A percentile compares a stretch with the other conserved stretches of the same genome.
phyloP scores from a whole-genome alignment of 1,140 invertebrate species.

The Hestina assimilis region DNA sequence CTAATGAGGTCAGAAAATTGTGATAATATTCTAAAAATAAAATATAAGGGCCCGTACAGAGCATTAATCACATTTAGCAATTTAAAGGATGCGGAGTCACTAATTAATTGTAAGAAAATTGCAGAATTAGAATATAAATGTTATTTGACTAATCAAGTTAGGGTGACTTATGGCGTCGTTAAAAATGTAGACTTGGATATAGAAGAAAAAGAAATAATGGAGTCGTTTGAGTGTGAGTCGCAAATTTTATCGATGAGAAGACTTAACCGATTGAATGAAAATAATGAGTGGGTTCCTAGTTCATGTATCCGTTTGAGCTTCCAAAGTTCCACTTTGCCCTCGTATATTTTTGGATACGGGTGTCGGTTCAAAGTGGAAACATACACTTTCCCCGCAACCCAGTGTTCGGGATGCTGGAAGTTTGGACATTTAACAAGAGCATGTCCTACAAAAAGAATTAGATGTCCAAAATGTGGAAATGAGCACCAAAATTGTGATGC shows the following conservation, averaged over 20 bases:
- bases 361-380: constrained; percentile 26
- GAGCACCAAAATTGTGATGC: constrained; percentile 27
- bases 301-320: too few species aligned
- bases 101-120: constrained; percentile 25
- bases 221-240: constrained; percentile 11
- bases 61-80: constrained; percentile 25
- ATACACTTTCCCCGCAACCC: constrained; percentile 26
- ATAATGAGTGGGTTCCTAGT: too few species aligned
- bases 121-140: constrained; percentile 24
- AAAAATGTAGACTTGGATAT: constrained; percentile 29
- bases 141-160: constrained; percentile 17
- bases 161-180: constrained; percentile 24
- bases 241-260: too few species aligned
- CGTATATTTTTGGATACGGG: too few species aligned
- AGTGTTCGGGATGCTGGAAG: constrained; percentile 27
- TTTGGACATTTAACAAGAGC: constrained; percentile 14
- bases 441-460: constrained; percentile 24
- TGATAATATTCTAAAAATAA: constrained; percentile 24
- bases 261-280: too few species aligned
- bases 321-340: too few species aligned
- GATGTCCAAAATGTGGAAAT: constrained; percentile 34
- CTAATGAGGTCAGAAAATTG: constrained; percentile 28
- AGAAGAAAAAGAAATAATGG: constrained; percentile 22
- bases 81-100: constrained; percentile 21
- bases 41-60: constrained; percentile 32